These are phyloP conservation scores for Dasypogon diadema DNA, from an alignment of 2,888 invertebrate species.

Conservation along the genomic window DNA sequence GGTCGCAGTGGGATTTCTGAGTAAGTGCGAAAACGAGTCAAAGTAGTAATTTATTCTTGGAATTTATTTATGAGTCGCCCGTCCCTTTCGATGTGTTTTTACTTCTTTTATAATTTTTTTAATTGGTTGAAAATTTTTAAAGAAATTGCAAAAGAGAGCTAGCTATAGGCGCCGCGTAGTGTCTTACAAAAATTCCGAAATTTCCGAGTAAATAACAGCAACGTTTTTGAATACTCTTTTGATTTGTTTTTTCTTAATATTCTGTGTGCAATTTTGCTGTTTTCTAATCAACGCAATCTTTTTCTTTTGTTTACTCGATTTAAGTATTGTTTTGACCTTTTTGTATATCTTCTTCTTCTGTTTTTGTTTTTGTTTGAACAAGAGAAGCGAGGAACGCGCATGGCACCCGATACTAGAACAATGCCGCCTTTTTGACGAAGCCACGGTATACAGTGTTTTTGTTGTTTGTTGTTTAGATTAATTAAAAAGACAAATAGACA, in stretches of 20 bases:
- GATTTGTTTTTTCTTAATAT: slow-evolving; percentile 14
- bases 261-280: slow-evolving; percentile 40
- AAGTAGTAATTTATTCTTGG: background rate
- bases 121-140: background rate
- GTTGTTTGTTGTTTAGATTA: slow-evolving; percentile 42
- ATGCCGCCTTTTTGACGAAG: background rate
- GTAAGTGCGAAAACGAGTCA: too few species aligned
- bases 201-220: background rate
- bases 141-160: slow-evolving; percentile 13
- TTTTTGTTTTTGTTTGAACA: too few species aligned
- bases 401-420: too few species aligned
- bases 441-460: slow-evolving; percentile 44
- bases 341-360: background rate
- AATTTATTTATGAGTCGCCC: slow-evolving; percentile 51
- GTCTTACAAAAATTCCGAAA: slow-evolving; percentile 41
- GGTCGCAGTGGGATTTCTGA: slow-evolving; percentile 2
- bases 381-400: too few species aligned
- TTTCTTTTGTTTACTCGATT: slow-evolving; percentile 46
- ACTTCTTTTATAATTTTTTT: slow-evolving; percentile 24
- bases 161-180: slow-evolving; percentile 50
- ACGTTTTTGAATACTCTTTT: background rate
- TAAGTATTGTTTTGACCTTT: slow-evolving; percentile 36
- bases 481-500: slow-evolving; percentile 54
- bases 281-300: slow-evolving; percentile 51
- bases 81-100: slow-evolving; percentile 46